These are phyloP conservation scores for Sminthopsis crassicaudata DNA, from an alignment of 2,113 vertebrate species.

Conservation along the genomic window DNA sequence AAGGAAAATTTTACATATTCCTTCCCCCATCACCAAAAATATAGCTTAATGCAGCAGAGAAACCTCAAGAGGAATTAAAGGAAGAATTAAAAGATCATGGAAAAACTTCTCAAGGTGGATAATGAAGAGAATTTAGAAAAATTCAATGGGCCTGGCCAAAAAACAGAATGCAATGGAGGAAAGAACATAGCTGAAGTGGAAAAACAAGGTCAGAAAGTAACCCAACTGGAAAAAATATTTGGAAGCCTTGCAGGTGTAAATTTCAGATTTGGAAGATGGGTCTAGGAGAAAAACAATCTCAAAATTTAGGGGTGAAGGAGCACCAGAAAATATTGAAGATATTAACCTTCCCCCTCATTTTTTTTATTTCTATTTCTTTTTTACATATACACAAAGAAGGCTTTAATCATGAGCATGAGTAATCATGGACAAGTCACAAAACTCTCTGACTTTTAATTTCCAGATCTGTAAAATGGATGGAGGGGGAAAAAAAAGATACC, in stretches of 20 bases:
- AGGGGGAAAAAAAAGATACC: neutral
- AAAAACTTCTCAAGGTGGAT: neutral
- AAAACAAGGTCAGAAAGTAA: neutral
- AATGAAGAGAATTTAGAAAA: neutral
- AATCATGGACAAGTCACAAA: neutral
- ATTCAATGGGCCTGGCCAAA: neutral
- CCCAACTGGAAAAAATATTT: slow-evolving; percentile 1
- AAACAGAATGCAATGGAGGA: neutral
- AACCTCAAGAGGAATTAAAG: neutral
- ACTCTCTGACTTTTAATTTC: slow-evolving; percentile 25
- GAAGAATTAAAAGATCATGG: neutral
- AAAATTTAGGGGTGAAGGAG: neutral
- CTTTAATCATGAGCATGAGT: neutral
- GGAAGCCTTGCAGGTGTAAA: neutral
- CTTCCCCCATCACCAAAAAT: neutral
- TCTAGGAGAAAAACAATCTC: neutral
- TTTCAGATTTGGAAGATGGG: neutral
- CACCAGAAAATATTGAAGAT: neutral
- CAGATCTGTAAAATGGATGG: slow-evolving; percentile 27
- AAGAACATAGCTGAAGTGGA: neutral
- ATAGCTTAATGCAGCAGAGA: neutral
- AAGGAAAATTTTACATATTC: neutral
- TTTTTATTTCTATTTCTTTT: neutral
- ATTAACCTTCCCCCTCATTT: neutral
- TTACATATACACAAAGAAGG: neutral